Evolutionary conservation across 2,888 invertebrate genomes (phyloP), one percentile per base, ranked within the genome.

Genomic region (Agrypnus murinus): DNA sequence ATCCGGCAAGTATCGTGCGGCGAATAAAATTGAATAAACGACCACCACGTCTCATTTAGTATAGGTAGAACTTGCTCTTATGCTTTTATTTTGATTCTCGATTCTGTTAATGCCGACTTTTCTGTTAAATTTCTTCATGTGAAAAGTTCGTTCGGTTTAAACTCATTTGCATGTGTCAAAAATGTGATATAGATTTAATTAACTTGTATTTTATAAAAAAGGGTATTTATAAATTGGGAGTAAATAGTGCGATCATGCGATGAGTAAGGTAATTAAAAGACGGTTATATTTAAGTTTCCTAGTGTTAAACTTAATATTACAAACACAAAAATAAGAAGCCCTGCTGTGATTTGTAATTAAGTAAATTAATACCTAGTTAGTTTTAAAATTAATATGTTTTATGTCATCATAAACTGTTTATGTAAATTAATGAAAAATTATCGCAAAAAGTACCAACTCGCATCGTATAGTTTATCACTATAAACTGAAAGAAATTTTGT

Each of bases 11-110:
- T 65, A 38, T 65, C 65, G 40, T 43, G 65, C 65, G 31, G 65
- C 31, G 65, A 65, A 65, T 53, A 65, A 65, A 65, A 65, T 65
- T 53, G 53, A 65, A 65, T 65, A 53, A 63, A 55, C 65, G 65
- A 55, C 65, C 63, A 32, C 48, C 65, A 40, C 55, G 53, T 55
- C 53, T 65, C 65, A 65, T 55, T 65, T 55, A 53, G 65, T 36
- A 36, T 36, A 50, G 25, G 36, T 36, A 36, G 55, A 36, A 50
- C 4, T 50, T 31, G 40, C 34, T 65, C 14, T 36, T 36, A 43
- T 43, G 45, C 10, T 55, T 65, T 53, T 40, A 43, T 36, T 55
- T 55, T 55, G 36, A 36, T 38, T 55, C 38, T 17, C 15, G 55
- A 12, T 0, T n/a, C 53, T 53, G 53, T 32, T 15, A 36, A 36